Percentiles rank a stretch among this genome's conserved stretches.
phyloP scores from a whole-genome alignment of 2,113 vertebrate genomes.

The Indicator maculatus region DNA sequence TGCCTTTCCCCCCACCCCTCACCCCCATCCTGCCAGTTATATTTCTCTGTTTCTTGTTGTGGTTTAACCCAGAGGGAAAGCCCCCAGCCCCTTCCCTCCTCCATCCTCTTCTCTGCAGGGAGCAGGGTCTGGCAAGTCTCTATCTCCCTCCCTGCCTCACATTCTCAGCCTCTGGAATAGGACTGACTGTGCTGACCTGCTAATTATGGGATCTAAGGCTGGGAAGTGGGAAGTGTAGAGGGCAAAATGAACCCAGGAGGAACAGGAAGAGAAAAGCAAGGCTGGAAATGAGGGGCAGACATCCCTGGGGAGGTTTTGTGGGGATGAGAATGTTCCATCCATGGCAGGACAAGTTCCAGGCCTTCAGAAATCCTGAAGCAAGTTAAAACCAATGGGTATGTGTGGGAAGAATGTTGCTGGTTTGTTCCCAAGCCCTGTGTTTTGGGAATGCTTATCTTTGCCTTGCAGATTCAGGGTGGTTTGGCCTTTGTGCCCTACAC shows the following conservation, averaged over 20 bases:
- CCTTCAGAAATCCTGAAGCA: neutral
- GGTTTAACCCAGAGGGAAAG: neutral
- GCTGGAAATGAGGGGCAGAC: neutral
- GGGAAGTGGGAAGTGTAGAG: accelerated
- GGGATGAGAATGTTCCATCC: neutral
- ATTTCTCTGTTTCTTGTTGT: neutral
- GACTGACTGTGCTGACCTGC: neutral
- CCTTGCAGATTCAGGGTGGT: neutral
- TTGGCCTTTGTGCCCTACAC: neutral
- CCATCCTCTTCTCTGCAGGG: accelerated
- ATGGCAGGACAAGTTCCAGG: neutral
- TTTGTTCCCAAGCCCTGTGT: neutral
- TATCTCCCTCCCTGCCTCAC: neutral
- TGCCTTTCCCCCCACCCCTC: accelerated
- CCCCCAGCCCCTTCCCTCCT: neutral
- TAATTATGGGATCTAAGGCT: neutral
- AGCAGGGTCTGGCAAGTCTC: neutral
- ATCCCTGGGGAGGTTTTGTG: neutral
- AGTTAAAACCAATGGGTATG: accelerated
- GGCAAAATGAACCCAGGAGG: neutral
- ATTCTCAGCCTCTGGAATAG: neutral
- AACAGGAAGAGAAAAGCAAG: neutral
- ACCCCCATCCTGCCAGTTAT: neutral
- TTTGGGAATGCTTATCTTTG: neutral
- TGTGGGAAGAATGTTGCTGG: neutral